phyloP scores from a whole-genome alignment of 2,888 invertebrate species.

The Nesidiocoris tenuis region DNA sequence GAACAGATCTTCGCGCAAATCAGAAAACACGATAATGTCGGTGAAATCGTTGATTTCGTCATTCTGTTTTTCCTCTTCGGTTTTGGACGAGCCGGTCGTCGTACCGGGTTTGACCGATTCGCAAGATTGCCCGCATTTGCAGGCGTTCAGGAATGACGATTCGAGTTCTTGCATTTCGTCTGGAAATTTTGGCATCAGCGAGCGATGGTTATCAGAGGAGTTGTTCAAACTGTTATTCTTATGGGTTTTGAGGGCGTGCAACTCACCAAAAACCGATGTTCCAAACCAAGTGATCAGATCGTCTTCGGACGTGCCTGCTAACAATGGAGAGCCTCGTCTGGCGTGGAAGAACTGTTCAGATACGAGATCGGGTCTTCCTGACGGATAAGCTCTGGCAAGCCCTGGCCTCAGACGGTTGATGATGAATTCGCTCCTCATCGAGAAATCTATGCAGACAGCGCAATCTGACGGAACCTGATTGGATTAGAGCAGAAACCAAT shows the following conservation, averaged over 20 bases:
- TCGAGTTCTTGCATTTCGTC: constrained; percentile 5
- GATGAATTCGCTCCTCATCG: constrained; percentile 62
- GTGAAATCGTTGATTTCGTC: constrained; percentile 46
- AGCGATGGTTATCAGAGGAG: too few relatives aligned
- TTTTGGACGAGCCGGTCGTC: background rate
- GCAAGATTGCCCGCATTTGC: constrained; percentile 60
- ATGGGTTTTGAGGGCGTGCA: too few relatives aligned
- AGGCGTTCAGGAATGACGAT: constrained; percentile 55
- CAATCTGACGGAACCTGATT: constrained; percentile 62
- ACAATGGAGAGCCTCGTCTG: constrained; percentile 61
- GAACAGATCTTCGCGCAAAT: constrained; percentile 44
- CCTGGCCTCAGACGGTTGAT: constrained; percentile 65
- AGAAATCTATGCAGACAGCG: constrained; percentile 65
- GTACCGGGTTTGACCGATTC: constrained; percentile 31
- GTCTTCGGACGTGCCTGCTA: constrained; percentile 65
- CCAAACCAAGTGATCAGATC: constrained; percentile 69
- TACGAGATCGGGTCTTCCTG: constrained; percentile 63
- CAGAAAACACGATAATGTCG: constrained; percentile 46
- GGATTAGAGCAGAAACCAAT: constrained; percentile 18
- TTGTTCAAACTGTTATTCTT: too few relatives aligned
- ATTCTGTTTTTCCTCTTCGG: constrained; percentile 23
- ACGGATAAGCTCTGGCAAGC: constrained; percentile 64
- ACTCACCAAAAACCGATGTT: constrained; percentile 51
- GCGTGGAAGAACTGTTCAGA: constrained; percentile 68
- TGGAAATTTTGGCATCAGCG: background rate